Conservation (phyloP, 2,888 invertebrate genomes). For the Tetragonisca angustula region DNA sequence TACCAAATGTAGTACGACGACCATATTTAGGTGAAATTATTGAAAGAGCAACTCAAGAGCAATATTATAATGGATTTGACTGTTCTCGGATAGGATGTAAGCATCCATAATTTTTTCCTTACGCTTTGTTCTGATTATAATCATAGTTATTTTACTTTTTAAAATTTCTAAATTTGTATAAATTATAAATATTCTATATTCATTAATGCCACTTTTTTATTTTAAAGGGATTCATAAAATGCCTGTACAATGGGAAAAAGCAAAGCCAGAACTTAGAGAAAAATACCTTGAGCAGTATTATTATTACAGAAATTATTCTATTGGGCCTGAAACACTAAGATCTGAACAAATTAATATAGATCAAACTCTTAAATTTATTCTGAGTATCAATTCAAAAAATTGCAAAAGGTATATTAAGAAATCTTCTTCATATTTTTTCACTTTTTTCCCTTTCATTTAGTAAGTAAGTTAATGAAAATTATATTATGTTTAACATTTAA, state of each 20-base stretch:
- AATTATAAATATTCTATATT: background rate
- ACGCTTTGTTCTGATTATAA: background rate
- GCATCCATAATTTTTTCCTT: conserved; percentile 76
- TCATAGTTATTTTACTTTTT: background rate
- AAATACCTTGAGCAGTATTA: conserved; percentile 90
- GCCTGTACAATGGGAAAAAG: conserved; percentile 93
- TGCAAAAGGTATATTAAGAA: conserved; percentile 85
- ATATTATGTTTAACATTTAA: conserved; percentile 25
- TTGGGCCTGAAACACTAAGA: conserved; percentile 88
- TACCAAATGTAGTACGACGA: conserved; percentile 94
- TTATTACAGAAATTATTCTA: conserved; percentile 90
- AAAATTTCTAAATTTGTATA: too few species aligned
- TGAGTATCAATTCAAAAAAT: conserved; percentile 87
- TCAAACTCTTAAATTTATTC: conserved; percentile 91
- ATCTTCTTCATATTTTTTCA: background rate
- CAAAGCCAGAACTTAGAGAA: conserved; percentile 89
- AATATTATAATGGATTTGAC: conserved; percentile 96
- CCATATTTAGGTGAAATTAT: conserved; percentile 97
- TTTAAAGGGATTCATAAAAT: conserved; percentile 92
- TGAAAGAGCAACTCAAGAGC: conserved; percentile 95
- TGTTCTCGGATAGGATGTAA: conserved; percentile 96
- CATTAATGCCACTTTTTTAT: background rate
- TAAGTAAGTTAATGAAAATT: background rate
- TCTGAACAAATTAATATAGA: conserved; percentile 90
- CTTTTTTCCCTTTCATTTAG: background rate